Conservation (phyloP, 1,140 invertebrate species). For the Phymorhynchus buccinoides region DNA sequence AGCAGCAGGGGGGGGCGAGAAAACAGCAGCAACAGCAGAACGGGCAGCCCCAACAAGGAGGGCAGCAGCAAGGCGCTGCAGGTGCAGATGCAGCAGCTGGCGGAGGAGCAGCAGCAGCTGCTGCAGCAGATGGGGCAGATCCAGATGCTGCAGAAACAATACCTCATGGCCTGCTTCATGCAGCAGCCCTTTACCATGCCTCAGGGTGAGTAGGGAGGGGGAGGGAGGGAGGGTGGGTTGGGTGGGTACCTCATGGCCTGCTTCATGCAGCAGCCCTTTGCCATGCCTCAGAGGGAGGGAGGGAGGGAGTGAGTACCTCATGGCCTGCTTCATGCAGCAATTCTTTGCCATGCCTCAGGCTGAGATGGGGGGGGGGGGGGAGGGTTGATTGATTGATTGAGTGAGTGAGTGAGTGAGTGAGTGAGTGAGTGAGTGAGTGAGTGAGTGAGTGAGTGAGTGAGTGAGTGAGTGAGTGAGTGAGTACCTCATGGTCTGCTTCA, state of each 20-base stretch:
- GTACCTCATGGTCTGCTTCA: conserved; percentile 77
- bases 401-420: conserved; percentile 4
- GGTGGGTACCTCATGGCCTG: conserved; percentile 66
- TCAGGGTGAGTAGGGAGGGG: conserved; percentile 57
- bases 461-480: conserved; percentile 65
- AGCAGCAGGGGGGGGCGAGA: conserved; percentile 71
- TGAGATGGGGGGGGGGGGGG: no score
- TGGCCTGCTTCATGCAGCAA: conserved; percentile 70
- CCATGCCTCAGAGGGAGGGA: conserved; percentile 60
- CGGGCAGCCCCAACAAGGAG: conserved; percentile 59
- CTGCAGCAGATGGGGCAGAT: conserved; percentile 84
- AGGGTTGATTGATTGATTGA: neutral
- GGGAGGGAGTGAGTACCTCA: conserved; percentile 76
- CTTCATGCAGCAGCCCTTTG: conserved; percentile 60
- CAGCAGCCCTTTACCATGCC: conserved; percentile 55
- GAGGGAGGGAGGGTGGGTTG: neutral
- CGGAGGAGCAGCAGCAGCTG: conserved; percentile 85
- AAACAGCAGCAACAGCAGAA: no score
- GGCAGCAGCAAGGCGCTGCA: conserved; percentile 40
- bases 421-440: conserved; percentile 9
- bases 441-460: conserved; percentile 20
- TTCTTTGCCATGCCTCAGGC: conserved; percentile 50
- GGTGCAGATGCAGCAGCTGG: conserved; percentile 81
- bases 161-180: conserved; percentile 76
- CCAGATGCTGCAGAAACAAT: conserved; percentile 83